These are phyloP conservation scores for Capitella teleta DNA, from an alignment of 1,140 invertebrate species.

Conservation along the genomic window DNA sequence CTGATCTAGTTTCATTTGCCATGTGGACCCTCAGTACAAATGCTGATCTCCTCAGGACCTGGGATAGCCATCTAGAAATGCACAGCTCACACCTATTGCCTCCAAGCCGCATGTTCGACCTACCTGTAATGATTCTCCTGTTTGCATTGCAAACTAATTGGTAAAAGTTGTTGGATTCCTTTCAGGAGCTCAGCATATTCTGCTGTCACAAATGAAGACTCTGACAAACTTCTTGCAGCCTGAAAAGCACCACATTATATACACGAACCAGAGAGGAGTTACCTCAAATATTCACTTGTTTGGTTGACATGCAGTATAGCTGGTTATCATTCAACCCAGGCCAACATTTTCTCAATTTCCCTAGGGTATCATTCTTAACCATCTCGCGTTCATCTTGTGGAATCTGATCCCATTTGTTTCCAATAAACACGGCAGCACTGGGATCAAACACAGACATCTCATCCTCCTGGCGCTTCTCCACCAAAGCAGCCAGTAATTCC, in stretches of 20 bases:
- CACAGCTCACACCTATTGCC: too few species aligned
- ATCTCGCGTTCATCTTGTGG: slow-evolving; percentile 12
- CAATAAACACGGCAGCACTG: slow-evolving; percentile 23
- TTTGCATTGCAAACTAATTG: slow-evolving; percentile 15
- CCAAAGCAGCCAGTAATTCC: background rate
- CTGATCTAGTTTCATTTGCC: slow-evolving; percentile 5
- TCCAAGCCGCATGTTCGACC: too few species aligned
- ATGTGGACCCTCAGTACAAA: slow-evolving; percentile 17
- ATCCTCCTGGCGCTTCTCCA: background rate
- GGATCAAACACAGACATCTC: slow-evolving; percentile 17
- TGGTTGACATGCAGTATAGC: slow-evolving; percentile 20
- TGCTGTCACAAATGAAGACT: slow-evolving; percentile 2
- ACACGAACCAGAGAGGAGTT: background rate
- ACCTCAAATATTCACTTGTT: too few species aligned
- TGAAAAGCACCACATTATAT: slow-evolving; percentile 1
- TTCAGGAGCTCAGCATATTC: slow-evolving; percentile 2
- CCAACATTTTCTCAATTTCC: slow-evolving; percentile 17
- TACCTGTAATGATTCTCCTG: slow-evolving; percentile 22
- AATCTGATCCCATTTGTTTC: slow-evolving; percentile 28
- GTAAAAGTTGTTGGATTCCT: slow-evolving; percentile 12
- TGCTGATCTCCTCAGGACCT: slow-evolving; percentile 18
- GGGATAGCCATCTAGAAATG: background rate
- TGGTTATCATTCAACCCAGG: slow-evolving; percentile 17
- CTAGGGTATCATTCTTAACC: slow-evolving; percentile 16
- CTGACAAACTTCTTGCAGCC: background rate